Evolutionary conservation across 1,140 invertebrate species (phyloP).

Genomic region (Caenorhabditis brenneri): DNA sequence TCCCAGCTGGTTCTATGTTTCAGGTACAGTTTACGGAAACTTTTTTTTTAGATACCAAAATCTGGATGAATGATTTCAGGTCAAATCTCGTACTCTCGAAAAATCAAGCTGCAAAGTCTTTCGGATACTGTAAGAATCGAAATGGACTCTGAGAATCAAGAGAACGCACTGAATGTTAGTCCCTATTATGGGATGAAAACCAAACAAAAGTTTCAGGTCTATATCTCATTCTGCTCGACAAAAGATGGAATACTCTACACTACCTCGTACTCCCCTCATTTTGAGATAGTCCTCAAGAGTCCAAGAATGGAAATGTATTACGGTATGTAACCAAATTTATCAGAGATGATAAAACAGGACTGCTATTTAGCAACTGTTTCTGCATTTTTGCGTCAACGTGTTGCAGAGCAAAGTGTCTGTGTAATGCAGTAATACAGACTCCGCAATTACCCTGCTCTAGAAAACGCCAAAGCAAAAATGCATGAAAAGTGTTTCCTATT

Average conservation of each 20-base stretch:
- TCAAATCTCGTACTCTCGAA: background rate
- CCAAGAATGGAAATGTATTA: constrained; percentile 18
- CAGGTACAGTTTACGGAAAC: background rate
- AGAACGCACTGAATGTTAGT: constrained; percentile 9
- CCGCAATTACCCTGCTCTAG: too few relatives aligned
- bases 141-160: background rate
- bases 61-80: too few relatives aligned
- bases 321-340: constrained; percentile 3
- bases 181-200: background rate
- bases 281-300: constrained; percentile 1
- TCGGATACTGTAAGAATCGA: background rate
- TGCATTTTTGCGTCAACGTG: too few relatives aligned
- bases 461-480: too few relatives aligned
- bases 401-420: too few relatives aligned
- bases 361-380: too few relatives aligned
- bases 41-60: too few relatives aligned
- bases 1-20: background rate
- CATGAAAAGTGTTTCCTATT: too few relatives aligned
- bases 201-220: background rate
- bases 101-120: constrained; percentile 3
- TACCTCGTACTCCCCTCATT: background rate
- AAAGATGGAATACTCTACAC: constrained; percentile 5
- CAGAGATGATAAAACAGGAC: too few relatives aligned
- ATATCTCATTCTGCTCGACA: background rate
- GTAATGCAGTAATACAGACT: too few relatives aligned